Percentiles rank a stretch among this genome's conserved stretches.
phyloP scores from a whole-genome alignment of 2,113 vertebrate species.

The Prolemur simus region DNA sequence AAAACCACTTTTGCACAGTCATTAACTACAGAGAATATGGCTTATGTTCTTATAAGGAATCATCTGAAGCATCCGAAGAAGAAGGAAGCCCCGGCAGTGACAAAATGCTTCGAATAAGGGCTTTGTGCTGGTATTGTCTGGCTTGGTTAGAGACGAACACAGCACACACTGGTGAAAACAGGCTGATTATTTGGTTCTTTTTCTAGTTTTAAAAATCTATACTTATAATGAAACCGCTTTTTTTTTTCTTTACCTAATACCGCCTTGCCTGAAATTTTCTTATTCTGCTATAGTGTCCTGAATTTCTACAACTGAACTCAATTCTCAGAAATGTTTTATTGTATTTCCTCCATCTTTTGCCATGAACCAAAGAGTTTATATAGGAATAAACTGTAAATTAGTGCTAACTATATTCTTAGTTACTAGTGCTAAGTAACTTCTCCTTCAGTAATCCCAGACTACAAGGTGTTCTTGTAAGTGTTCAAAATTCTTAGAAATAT shows the following conservation, averaged over 20 bases:
- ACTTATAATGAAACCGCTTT: not conserved
- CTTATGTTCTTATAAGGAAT: not conserved
- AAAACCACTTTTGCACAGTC: constrained; percentile 44
- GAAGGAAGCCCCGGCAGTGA: not conserved
- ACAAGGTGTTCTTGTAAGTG: not conserved
- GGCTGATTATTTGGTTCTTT: not conserved
- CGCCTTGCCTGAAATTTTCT: not conserved
- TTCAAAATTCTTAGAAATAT: constrained; percentile 4
- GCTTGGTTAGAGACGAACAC: not conserved
- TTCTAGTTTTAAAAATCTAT: not conserved
- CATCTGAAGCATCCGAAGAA: not conserved
- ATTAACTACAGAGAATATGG: not conserved
- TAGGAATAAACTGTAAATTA: not conserved
- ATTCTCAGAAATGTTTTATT: not conserved
- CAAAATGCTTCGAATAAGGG: not conserved
- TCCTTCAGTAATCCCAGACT: not conserved
- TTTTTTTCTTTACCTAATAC: not conserved
- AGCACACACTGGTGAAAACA: not conserved
- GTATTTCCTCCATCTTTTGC: not conserved
- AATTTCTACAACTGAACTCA: not conserved
- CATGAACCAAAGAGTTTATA: not conserved
- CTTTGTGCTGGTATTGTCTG: not conserved
- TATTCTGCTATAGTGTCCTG: not conserved
- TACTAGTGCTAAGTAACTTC: not conserved
- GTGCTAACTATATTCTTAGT: not conserved